Evolutionary conservation across 1,140 invertebrate species (phyloP), one percentile per base, ranked within the genome.

Genomic region (Papilio polytes): DNA sequence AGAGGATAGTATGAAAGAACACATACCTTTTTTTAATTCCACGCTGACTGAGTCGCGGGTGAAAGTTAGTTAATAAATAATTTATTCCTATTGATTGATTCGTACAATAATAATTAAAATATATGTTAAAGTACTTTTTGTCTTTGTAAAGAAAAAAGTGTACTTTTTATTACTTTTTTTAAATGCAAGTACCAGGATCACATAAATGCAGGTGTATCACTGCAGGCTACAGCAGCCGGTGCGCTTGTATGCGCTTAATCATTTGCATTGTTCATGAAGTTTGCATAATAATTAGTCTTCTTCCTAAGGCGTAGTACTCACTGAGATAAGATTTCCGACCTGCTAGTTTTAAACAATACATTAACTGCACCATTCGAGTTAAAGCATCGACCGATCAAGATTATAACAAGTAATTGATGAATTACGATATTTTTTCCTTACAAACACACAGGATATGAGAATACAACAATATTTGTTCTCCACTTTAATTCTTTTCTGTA

Each of bases 251-350:
- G 20, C 31, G 41, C 20, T 22, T 48, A 46, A 74, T 48, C 41
- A 74, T 74, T 74, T 12, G 18, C 73, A 74, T 74, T 74, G 73
- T 74, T 48, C 10, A 74, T 74, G 6, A 74, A 74, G 31, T n/a
- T 74, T 6, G 41, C 18, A 46, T 20, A 46, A 74, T 46, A 48
- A 41, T 7, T 41, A 41, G 73, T 74, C 73, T 74, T 74, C 73
- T 74, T 44, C 18, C 18, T 48, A 44, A 74, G 44, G 73, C 73
- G 73, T 48, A 46, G n/a, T 22, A 74, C 18, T 48, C 7, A 41
- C 36, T 41, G 20, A 46, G 72, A 10, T 48, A 74, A 74, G 73
- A 74, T 74, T 48, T 74, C 48, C 41, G 44, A 48, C 51, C 22
- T 13, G 70, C 8, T 41, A 72, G 7, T 72, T 41, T 9, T 41